Percentiles rank a stretch among this genome's conserved stretches.
Evolutionary conservation across 2,888 invertebrate genomes (phyloP).

Genomic region (Melieria omissa): DNA sequence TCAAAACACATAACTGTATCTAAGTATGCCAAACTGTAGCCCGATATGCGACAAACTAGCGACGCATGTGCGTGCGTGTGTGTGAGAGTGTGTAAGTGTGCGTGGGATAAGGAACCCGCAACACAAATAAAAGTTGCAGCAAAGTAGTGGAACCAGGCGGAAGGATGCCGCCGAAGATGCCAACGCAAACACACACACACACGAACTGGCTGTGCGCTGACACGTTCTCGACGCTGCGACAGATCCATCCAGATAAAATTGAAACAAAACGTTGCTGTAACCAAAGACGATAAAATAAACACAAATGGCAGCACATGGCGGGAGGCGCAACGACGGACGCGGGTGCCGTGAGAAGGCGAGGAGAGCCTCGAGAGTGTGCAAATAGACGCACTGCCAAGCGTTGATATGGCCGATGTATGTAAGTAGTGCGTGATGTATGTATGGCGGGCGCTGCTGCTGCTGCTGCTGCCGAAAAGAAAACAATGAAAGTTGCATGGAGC

Average conservation of each 20-base stretch:
- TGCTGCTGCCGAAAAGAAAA: too few species aligned
- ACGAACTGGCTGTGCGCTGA: not conserved
- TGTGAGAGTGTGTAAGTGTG: not conserved
- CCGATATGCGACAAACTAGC: not conserved
- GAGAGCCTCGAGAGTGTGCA: too few species aligned
- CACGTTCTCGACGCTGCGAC: constrained; percentile 3
- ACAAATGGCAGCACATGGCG: constrained; percentile 8
- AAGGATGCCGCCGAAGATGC: not conserved
- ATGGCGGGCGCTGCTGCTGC: too few species aligned
- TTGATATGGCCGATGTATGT: too few species aligned
- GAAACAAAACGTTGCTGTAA: constrained; percentile 29
- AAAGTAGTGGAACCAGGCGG: not conserved
- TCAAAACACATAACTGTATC: too few species aligned
- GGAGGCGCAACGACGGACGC: too few species aligned
- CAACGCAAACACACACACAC: not conserved
- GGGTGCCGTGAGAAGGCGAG: too few species aligned
- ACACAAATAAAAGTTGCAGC: not conserved
- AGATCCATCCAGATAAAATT: constrained; percentile 19
- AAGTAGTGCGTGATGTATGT: too few species aligned
- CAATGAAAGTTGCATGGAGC: too few species aligned
- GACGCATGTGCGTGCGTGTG: not conserved
- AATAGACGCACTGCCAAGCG: too few species aligned
- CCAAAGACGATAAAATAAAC: constrained; percentile 25
- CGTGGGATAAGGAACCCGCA: not conserved
- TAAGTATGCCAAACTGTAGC: not conserved